A percentile compares a stretch with the other conserved stretches of the same genome.
phyloP scores from a whole-genome alignment of 2,888 invertebrate genomes.

The Geotrupes spiniger region DNA sequence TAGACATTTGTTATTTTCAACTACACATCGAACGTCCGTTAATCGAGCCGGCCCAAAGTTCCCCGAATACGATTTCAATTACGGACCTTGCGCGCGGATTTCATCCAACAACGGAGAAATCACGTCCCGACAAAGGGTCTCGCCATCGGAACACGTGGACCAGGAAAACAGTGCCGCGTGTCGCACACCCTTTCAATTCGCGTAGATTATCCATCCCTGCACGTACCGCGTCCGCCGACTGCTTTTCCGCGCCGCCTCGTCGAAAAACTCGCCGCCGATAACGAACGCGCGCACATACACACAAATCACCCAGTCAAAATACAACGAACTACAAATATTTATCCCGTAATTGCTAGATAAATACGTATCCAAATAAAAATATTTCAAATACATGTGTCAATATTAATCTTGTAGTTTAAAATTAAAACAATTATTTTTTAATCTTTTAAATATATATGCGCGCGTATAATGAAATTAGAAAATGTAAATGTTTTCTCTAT shows the following conservation, averaged over 20 bases:
- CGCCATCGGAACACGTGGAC: conserved; percentile 3
- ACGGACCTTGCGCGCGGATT: conserved; percentile 8
- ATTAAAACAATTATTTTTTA: conserved; percentile 23
- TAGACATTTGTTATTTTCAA: no score
- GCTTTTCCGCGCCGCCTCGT: background rate
- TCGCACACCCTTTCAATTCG: background rate
- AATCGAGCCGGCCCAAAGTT: background rate
- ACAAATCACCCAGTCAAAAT: no score
- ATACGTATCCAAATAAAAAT: conserved; percentile 11
- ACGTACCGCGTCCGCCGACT: background rate
- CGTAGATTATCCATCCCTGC: background rate
- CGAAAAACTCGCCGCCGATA: background rate
- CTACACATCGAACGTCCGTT: no score
- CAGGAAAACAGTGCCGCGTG: conserved; percentile 11
- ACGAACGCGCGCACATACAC: no score
- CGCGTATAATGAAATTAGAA: conserved; percentile 15
- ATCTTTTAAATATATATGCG: conserved; percentile 18
- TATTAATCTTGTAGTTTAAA: conserved; percentile 22
- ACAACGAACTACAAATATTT: conserved; percentile 16
- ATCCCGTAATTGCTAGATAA: conserved; percentile 18
- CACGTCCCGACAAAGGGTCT: conserved; percentile 10
- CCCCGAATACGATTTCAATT: conserved; percentile 13
- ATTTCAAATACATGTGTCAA: conserved; percentile 17
- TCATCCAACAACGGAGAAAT: conserved; percentile 6
- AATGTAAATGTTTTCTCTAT: conserved; percentile 19